Conservation (phyloP, 2,113 vertebrate species). For the Thunnus thynnus region DNA sequence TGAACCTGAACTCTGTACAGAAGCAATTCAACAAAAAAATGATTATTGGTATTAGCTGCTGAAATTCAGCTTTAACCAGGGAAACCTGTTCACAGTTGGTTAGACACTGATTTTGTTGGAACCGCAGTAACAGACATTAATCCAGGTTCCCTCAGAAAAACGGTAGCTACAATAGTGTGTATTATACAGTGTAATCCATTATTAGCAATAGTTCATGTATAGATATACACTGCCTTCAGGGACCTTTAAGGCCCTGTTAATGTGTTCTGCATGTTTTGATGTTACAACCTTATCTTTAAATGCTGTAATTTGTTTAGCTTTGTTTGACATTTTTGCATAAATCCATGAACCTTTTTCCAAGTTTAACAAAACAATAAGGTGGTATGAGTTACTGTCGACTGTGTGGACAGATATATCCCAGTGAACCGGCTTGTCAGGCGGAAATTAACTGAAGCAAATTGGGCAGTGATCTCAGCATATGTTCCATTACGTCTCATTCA, state of each 20-base stretch:
- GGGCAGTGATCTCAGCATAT: constrained; percentile 9
- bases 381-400: neutral
- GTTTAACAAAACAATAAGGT: neutral
- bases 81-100: neutral
- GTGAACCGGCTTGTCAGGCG: neutral
- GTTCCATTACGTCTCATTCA: constrained; percentile 7
- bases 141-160: neutral
- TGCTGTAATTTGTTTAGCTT: neutral
- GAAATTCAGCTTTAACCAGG: neutral
- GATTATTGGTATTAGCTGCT: neutral
- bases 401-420: neutral
- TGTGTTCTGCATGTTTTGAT: neutral
- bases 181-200: neutral
- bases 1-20: neutral
- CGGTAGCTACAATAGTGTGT: neutral
- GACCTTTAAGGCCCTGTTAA: neutral
- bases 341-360: neutral
- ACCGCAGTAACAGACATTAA: no score
- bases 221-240: neutral
- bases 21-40: neutral
- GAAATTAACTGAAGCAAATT: neutral
- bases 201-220: neutral
- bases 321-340: neutral
- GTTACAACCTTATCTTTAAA: neutral
- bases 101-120: no score